Base-by-base conservation (phyloP, 2,888 invertebrate genomes). In the Mycalesis mineus region DNA sequence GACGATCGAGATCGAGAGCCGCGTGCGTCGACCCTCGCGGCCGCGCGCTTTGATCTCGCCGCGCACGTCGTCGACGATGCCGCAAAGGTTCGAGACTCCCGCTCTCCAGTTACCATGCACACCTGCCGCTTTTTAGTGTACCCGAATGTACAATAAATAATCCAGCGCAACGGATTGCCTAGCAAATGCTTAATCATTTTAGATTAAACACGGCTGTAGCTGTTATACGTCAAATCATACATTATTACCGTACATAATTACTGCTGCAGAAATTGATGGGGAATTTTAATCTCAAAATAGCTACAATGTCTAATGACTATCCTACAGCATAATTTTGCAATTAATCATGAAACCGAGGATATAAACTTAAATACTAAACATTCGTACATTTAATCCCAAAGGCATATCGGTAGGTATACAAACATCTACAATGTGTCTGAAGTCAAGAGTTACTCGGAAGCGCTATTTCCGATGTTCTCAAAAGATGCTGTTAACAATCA, bases 11-110 rank as follows among this genome's bases (percentile, higher is more conserved):
- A 70, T 68, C 65, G 74, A 78, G 77, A 74, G 78, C 81, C 82
- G 84, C 87, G 88, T 85, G 82, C 88, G 85, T 86, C 87, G 88
- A 88, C 88, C 88, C 82, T 65, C 66, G 64, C 65, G 59, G 75
- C 79, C 74, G 68, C 68, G 69, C 65, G 74, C 84, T 87, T 85
- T 87, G 84, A 87, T 85, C 79, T 78, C 68, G 69, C 80, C 82
- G 78, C 72, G 57, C 67, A 68, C 68, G 70, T 70, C 68, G 71
- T 68, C 69, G 67, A 59, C 63, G 67, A 65, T 65, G 71, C 73
- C 69, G 71, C 72, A 70, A 71, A 72, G 69, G 70, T 70, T 70
- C 69, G 68, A 70, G 59, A 65, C 68, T 65, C 65, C 67, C 70
- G 65, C 67, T 68, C 69, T 68, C 69, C 72, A 68, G 68, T 73